Conservation (phyloP, 2,888 invertebrate species). For the Eugnorisma glareosa region DNA sequence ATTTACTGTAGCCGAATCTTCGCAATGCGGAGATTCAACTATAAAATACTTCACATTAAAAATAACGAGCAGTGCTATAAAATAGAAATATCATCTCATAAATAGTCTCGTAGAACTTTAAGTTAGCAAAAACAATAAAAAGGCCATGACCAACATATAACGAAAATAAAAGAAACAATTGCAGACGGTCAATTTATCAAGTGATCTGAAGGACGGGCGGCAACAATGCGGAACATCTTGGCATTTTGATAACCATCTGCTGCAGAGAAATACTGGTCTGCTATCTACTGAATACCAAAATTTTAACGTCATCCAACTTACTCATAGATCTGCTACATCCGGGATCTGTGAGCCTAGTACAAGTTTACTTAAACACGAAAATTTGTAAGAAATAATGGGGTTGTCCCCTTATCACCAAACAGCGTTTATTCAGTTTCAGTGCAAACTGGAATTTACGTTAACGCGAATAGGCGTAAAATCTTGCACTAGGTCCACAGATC, state of each 20-base stretch:
- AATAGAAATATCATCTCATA: slow-evolving; percentile 38
- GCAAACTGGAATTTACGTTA: neutral
- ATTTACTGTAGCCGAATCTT: slow-evolving; percentile 17
- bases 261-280: slow-evolving; percentile 53
- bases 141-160: slow-evolving; percentile 61
- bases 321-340: slow-evolving; percentile 22
- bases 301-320: slow-evolving; percentile 11
- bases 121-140: slow-evolving; percentile 60
- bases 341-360: neutral
- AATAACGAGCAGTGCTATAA: slow-evolving; percentile 36
- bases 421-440: neutral
- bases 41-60: slow-evolving; percentile 35
- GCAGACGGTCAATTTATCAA: slow-evolving; percentile 65
- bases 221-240: slow-evolving; percentile 70
- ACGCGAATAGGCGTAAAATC: neutral
- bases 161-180: slow-evolving; percentile 64
- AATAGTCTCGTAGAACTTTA: slow-evolving; percentile 27
- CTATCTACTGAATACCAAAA: slow-evolving; percentile 41
- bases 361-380: neutral
- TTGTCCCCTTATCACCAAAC: neutral
- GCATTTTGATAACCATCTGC: slow-evolving; percentile 65
- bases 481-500: neutral
- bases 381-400: neutral
- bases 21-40: neutral
- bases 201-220: slow-evolving; percentile 61